These are phyloP conservation scores for Spodoptera littoralis DNA, from an alignment of 2,888 invertebrate species.

Conservation along the genomic window DNA sequence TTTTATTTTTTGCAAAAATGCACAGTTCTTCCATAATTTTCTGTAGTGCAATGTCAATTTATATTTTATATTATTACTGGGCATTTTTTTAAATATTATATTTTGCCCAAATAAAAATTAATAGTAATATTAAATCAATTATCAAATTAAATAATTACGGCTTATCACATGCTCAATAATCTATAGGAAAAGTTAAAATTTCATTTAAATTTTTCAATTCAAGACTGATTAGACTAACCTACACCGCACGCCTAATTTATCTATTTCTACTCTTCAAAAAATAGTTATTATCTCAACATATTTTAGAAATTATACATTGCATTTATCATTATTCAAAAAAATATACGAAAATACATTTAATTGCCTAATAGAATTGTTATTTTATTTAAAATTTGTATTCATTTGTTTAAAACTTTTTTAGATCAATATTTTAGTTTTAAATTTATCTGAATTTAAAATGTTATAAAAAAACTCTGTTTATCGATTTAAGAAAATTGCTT, in stretches of 20 bases:
- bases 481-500: conserved; percentile 41
- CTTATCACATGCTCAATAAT: conserved; percentile 76
- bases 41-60: conserved; percentile 54
- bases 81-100: conserved; percentile 18
- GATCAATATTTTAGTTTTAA: too few species aligned
- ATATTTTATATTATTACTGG: conserved; percentile 41
- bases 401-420: too few species aligned
- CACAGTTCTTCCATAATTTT: conserved; percentile 66
- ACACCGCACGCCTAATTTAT: conserved; percentile 57
- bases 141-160: conserved; percentile 51
- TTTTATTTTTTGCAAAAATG: conserved; percentile 44
- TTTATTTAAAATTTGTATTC: too few species aligned
- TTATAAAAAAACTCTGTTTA: conserved; percentile 1
- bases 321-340: too few species aligned
- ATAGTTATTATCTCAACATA: not conserved
- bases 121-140: conserved; percentile 35
- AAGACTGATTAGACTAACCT: conserved; percentile 87
- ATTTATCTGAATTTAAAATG: too few species aligned
- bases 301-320: too few species aligned
- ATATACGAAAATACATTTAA: too few species aligned
- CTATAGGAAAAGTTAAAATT: conserved; percentile 53
- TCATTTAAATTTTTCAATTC: conserved; percentile 77
- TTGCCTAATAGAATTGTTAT: too few species aligned
- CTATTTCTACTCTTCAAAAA: not conserved
- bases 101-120: conserved; percentile 24